Conservation (phyloP, 2,113 vertebrate genomes). For the Artemisiospiza belli region DNA sequence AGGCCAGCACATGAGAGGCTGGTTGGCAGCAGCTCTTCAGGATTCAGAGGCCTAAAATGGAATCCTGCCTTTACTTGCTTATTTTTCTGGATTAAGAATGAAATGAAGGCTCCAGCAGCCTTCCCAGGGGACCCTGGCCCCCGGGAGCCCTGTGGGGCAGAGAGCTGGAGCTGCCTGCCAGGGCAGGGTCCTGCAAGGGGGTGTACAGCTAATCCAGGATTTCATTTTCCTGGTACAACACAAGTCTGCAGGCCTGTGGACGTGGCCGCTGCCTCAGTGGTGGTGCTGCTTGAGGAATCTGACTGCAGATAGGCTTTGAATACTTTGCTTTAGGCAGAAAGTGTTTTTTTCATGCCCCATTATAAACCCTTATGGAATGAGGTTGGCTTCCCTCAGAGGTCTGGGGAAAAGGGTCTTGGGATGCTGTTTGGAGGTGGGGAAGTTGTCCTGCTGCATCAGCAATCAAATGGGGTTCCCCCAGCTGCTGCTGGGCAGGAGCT, state of each 20-base stretch:
- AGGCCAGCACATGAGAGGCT: neutral
- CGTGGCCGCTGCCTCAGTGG: neutral
- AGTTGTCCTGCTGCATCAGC: neutral
- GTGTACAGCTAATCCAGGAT: neutral
- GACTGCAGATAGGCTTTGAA: neutral
- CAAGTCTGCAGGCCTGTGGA: neutral
- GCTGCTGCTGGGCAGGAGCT: neutral
- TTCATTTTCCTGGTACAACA: neutral
- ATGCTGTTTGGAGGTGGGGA: neutral
- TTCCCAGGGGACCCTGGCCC: neutral
- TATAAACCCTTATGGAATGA: neutral
- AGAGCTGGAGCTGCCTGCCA: neutral
- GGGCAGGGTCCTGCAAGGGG: neutral
- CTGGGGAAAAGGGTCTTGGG: neutral
- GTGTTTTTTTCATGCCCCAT: neutral
- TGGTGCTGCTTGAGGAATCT: neutral
- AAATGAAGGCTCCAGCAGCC: neutral
- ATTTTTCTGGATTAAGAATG: neutral
- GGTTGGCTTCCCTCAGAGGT: neutral
- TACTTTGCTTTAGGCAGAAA: neutral
- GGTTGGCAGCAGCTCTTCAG: neutral
- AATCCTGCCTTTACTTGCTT: neutral
- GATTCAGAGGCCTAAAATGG: neutral
- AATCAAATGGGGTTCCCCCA: neutral
- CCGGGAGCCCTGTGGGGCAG: fast-evolving